phyloP scores from a whole-genome alignment of 2,113 vertebrate genomes.

The Cyanoramphus novaezelandiae region DNA sequence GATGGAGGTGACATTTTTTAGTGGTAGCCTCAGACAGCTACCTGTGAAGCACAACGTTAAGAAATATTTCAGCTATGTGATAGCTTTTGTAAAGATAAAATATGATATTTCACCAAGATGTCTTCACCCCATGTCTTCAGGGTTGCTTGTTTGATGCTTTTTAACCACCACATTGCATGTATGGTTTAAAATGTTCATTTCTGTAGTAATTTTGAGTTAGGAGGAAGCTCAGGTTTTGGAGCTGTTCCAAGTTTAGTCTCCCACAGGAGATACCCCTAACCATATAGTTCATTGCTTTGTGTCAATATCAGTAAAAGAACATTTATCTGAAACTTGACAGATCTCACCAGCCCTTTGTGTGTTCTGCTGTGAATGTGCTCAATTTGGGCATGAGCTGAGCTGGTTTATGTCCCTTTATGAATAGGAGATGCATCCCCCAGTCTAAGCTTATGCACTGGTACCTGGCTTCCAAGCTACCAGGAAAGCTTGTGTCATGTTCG shows the following conservation, averaged over 20 bases:
- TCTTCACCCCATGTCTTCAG: neutral
- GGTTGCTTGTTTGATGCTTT: neutral
- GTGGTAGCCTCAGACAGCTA: neutral
- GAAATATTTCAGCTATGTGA: neutral
- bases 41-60: neutral
- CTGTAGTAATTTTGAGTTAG: neutral
- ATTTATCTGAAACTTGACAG: neutral
- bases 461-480: neutral
- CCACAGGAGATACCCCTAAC: neutral
- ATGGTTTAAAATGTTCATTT: neutral
- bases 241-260: neutral
- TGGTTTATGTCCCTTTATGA: neutral
- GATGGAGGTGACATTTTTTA: neutral
- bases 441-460: neutral
- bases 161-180: neutral
- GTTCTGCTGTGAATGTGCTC: neutral
- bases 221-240: neutral
- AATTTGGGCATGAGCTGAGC: neutral
- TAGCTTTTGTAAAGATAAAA: neutral
- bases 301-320: neutral
- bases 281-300: neutral
- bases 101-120: neutral
- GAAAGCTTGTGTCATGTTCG: neutral
- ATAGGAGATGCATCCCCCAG: neutral
- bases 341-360: neutral